Evolutionary conservation across 2,888 invertebrate genomes (phyloP).

Genomic region (Deroplatys truncata): DNA sequence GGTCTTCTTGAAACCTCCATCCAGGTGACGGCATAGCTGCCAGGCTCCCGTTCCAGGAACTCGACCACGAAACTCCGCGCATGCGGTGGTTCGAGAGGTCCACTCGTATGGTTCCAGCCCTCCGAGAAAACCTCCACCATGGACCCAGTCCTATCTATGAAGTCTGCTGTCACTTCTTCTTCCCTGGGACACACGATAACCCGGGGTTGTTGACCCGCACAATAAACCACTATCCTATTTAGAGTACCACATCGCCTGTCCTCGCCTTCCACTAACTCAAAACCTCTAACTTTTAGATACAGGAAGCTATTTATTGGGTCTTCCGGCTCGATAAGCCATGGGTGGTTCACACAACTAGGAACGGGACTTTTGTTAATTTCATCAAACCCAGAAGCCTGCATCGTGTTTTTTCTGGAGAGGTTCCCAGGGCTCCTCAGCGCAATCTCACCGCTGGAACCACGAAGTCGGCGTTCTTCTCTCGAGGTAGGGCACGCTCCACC

Average conservation of each 20-base stretch:
- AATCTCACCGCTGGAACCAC: slow-evolving; percentile 71
- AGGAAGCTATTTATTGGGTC: slow-evolving; percentile 65
- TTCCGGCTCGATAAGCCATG: slow-evolving; percentile 75
- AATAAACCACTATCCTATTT: slow-evolving; percentile 68
- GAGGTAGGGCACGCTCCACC: slow-evolving; percentile 53
- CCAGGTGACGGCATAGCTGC: slow-evolving; percentile 72
- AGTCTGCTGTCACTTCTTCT: slow-evolving; percentile 35
- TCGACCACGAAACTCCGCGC: slow-evolving; percentile 70
- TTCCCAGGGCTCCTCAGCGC: slow-evolving; percentile 56
- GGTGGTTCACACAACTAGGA: slow-evolving; percentile 60
- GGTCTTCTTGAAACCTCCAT: slow-evolving; percentile 63
- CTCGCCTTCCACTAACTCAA: slow-evolving; percentile 45
- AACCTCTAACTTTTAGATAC: slow-evolving; percentile 66
- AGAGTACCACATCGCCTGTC: slow-evolving; percentile 56
- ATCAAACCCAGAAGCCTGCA: background rate
- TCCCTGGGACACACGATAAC: slow-evolving; percentile 64
- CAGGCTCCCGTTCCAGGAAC: slow-evolving; percentile 68
- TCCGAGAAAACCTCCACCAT: slow-evolving; percentile 67
- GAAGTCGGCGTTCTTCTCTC: slow-evolving; percentile 60
- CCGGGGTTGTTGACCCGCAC: slow-evolving; percentile 54
- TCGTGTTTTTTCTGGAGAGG: slow-evolving; percentile 18
- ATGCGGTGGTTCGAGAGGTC: slow-evolving; percentile 46
- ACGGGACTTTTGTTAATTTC: slow-evolving; percentile 33
- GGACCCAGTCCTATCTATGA: slow-evolving; percentile 17
- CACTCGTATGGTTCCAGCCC: slow-evolving; percentile 54